Percentiles rank a stretch among this genome's conserved stretches.
Evolutionary conservation across 2,797 vertebrate species (phyloP).

Genomic region (Lepilemur ruficaudatus): DNA sequence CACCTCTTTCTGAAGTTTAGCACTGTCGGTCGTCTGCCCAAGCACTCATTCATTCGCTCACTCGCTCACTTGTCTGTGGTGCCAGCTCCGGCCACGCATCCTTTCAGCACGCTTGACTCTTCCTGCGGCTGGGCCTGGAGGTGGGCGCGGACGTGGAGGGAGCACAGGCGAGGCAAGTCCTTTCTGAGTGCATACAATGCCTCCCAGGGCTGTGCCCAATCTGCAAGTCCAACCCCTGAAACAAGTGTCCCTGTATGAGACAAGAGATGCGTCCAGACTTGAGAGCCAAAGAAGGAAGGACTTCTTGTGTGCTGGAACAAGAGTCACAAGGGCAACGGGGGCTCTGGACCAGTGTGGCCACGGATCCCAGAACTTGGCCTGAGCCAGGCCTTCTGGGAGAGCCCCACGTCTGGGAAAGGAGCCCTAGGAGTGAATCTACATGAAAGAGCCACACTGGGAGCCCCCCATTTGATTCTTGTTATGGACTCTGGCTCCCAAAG

Average conservation of each 20-base stretch:
- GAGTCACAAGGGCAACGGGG: background rate
- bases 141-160: background rate
- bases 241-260: background rate
- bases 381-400: background rate
- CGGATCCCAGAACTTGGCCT: background rate
- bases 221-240: background rate
- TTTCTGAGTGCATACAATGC: no score
- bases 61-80: background rate
- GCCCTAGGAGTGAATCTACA: background rate
- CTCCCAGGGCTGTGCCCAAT: background rate
- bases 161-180: background rate
- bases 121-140: background rate
- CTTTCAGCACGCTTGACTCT: background rate
- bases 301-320: background rate
- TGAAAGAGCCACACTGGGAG: background rate
- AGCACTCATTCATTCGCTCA: background rate
- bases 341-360: background rate
- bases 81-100: background rate
- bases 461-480: no score
- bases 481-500: background rate
- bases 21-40: background rate
- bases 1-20: background rate
- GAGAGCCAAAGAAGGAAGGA: background rate
- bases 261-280: background rate
- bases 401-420: background rate